Base-by-base conservation (phyloP, 2,113 vertebrate genomes). In the Chloropsis hardwickii region DNA sequence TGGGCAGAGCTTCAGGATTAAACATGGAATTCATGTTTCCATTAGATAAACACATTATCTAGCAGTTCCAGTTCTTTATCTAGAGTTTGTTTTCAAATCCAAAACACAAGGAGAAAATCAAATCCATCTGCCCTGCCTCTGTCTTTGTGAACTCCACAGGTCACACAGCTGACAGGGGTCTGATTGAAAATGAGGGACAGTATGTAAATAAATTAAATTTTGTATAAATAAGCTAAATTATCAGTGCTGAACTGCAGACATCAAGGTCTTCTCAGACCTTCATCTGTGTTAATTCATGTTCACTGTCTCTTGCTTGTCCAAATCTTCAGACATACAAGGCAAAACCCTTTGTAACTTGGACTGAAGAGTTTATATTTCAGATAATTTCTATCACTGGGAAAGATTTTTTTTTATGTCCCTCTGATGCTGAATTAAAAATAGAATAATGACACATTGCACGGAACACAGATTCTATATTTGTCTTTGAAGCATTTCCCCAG, bases 401-500 rank as follows among this genome's bases (percentile, higher is more conserved):
- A 89, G 64, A n/a, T 39, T 78, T 57, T 48, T 69, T 76, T 54
- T 21, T 3, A 37, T 54, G 25, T 80, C 50, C 45, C 40, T 91
- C 77, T 69, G 33, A 79, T 77, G 39, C 80, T 39, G 60, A 70
- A 79, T 85, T 90, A 92, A 94, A 96, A 95, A 95, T 92, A 93
- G 95, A 93, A 85, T 80, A 70, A 94, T 67, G 85, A 74, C 79
- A 80, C 25, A 40, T 72, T 48, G 54, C 84, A 70, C 81, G 72
- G 69, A 82, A 89, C 67, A 94, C 37, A 83, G 70, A 76, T 50
- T 83, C 94, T 92, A 53, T 91, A 87, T 87, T 73, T 82, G 66
- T 53, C 76, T 66, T 56, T 47, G 53, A 79, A 90, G 50, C 89
- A 65, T 66, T 86, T 82, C 81, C 85, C 53, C 76, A 92, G 54